Base-by-base conservation (phyloP, 2,113 vertebrate genomes). In the Xenus cinereus region DNA sequence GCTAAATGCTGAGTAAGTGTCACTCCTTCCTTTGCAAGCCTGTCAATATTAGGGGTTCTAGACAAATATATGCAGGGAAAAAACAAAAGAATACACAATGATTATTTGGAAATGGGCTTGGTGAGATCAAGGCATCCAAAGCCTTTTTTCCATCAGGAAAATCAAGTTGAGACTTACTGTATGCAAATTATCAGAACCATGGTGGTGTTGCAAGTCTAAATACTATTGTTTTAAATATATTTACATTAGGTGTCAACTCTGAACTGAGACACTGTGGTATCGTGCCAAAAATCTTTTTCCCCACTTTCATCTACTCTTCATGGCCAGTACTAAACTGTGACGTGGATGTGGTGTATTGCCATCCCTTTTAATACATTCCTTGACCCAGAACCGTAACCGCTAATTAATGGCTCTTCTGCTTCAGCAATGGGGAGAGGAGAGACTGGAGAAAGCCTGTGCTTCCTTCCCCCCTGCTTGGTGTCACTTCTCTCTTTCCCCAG, bases 1-100 rank as follows among this genome's bases (percentile, higher is more conserved):
- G 98, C 99, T 59, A 99, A 97, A 95, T 99, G 99, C 23, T 99
- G 99, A 8, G 98, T 99, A 90, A 99, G 97, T 57, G 96, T 98
- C 84, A 98, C 98, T 11, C 99, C 99, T 48, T 96, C 98, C 21
- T 68, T 46, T 8, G 99, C 98, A 92, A 99, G 43, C 23, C 69
- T 97, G 97, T 99, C 99, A 33, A 99, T 99, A 82, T 98, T 98
- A 63, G 98, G 98, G 2, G 99, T 99, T 96, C 99, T 99, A 43
- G 13, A 41, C 46, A 82, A 94, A 91, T 2, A 83, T 10, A 91
- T 94, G 10, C 6, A 50, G 20, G 20, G 2, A 14, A 43, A 59
- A 54, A 10, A 48, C 48, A 48, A 48, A 73, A 33, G 64, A 81
- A 37, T 4, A 53, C 15, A 85, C 1, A 24, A 17, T 4, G 10